A percentile compares a stretch with the other conserved stretches of the same genome.
Conservation (phyloP, 2,113 vertebrate genomes). For the Indicator indicator region DNA sequence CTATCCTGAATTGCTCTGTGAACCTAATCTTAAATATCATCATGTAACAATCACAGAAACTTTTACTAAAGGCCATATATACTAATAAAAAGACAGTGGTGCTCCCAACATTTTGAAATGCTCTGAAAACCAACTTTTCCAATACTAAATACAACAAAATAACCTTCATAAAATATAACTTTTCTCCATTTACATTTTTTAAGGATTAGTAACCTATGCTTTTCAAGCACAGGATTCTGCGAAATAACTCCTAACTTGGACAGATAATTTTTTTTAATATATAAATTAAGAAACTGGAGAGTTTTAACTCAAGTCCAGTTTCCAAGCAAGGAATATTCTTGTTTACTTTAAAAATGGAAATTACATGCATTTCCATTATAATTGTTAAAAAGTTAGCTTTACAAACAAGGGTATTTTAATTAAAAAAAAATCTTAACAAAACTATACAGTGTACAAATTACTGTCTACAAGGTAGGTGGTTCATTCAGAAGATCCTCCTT, state of each 20-base stretch:
- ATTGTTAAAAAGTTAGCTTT: slow-evolving; percentile 90
- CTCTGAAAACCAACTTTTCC: slow-evolving; percentile 91
- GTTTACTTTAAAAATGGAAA: slow-evolving; percentile 91
- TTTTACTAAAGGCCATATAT: slow-evolving; percentile 90
- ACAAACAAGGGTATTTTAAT: slow-evolving; percentile 91
- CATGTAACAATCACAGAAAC: slow-evolving; percentile 88
- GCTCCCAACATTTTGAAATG: slow-evolving; percentile 93
- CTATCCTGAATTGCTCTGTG: slow-evolving; percentile 86
- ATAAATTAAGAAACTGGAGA: slow-evolving; percentile 92
- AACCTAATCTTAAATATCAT: slow-evolving; percentile 88
- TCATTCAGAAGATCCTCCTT: slow-evolving; percentile 89
- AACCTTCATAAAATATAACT: slow-evolving; percentile 96
- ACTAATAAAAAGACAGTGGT: slow-evolving; percentile 92
- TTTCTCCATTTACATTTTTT: slow-evolving; percentile 93
- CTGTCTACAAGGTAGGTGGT: slow-evolving; percentile 91
- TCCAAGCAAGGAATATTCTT: slow-evolving; percentile 85
- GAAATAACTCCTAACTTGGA: slow-evolving; percentile 86
- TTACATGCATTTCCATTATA: slow-evolving; percentile 84
- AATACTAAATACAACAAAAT: slow-evolving; percentile 96
- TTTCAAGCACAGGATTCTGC: slow-evolving; percentile 87
- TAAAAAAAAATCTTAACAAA: slow-evolving; percentile 86
- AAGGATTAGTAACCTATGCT: slow-evolving; percentile 86
- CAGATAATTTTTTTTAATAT: slow-evolving; percentile 84
- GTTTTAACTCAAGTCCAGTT: slow-evolving; percentile 97
- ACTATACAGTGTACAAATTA: slow-evolving; percentile 99